Conservation (phyloP, 2,888 invertebrate species). For the Palloptera scutellata region DNA sequence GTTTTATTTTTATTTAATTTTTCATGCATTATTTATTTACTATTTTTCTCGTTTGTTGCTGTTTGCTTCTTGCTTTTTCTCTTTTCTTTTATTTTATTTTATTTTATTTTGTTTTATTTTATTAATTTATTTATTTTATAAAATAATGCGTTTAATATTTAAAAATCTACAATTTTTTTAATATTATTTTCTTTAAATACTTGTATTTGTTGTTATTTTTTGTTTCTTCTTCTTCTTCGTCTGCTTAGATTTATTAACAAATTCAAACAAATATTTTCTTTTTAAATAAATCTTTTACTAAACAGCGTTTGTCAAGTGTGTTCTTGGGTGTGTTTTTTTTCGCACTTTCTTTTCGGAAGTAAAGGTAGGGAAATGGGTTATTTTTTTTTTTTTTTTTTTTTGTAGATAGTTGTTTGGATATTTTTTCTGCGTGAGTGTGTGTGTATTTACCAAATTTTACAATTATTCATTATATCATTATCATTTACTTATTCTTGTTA, state of each 20-base stretch:
- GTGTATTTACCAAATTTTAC: conserved; percentile 29
- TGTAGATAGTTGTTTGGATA: conserved; percentile 29
- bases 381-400: conserved; percentile 18
- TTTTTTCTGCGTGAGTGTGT: neutral
- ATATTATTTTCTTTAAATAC: conserved; percentile 35
- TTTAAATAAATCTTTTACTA: neutral
- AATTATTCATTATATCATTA: conserved; percentile 19
- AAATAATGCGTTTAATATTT: conserved; percentile 47
- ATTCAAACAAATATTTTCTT: conserved; percentile 37
- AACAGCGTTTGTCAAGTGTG: conserved; percentile 10
- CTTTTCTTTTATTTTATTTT: conserved; percentile 29
- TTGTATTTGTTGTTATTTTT: conserved; percentile 31
- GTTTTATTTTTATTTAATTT: conserved; percentile 36
- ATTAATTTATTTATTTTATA: conserved; percentile 40
- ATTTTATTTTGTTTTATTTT: conserved; percentile 27
- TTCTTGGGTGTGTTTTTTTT: conserved; percentile 35
- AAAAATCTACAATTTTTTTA: conserved; percentile 53
- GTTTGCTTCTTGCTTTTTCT: conserved; percentile 33
- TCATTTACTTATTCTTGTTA: conserved; percentile 37
- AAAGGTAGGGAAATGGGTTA: neutral
- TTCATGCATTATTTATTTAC: conserved; percentile 46
- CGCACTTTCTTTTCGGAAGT: conserved; percentile 22
- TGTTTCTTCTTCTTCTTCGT: neutral
- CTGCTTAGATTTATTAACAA: conserved; percentile 43
- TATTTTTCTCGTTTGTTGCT: conserved; percentile 42